Base-by-base conservation (phyloP, 1,140 invertebrate species). In the Drosophila rufa region DNA sequence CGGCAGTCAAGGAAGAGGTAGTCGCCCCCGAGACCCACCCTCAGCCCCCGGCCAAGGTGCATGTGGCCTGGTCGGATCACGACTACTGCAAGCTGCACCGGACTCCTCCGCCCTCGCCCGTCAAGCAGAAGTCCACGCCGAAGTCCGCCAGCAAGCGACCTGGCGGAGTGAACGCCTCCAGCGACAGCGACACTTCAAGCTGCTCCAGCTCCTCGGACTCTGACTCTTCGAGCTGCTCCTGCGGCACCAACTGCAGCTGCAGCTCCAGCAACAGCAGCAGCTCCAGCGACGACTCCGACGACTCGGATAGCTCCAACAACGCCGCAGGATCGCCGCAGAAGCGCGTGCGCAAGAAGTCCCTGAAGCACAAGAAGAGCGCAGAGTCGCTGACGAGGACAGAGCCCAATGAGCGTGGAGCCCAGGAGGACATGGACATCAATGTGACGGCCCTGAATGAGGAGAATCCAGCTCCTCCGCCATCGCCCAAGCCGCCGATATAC, bases 211-310 rank as follows among this genome's bases (percentile, higher is more conserved):
- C 91, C 3, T 91, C 91, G 2, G 91, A 83, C 40, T 91, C 91
- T 1, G 91, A 91, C 50, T 91, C 87, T 2, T 92, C 91, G 0
- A 96, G 95, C 90, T 97, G 96, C 78, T 96, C 95, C 0, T 97
- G 96, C 87, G 96, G 96, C 6, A 97, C 92, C 9, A 92, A 93
- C 60, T 93, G 92, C 43, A 92, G 90, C 19, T 97, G 96, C 81
- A 97, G 96, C 76, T 96, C 96, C 71, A 96, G 95, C 42, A 95
- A 95, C 30, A 96, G 95, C 12, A 94, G 93, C 60, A 85, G 79
- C 27, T 96, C 96, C 1, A 96, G 96, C 82, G 96, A 96, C 15
- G 94, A 94, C 33, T 82, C 79, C 3, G 82, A 85, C 9, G 71
- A 84, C 4, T 94, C 94, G 14, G 92, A 92, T 67, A 92, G 68